Conservation (phyloP, 1,140 invertebrate species). For the Helicoverpa zea region DNA sequence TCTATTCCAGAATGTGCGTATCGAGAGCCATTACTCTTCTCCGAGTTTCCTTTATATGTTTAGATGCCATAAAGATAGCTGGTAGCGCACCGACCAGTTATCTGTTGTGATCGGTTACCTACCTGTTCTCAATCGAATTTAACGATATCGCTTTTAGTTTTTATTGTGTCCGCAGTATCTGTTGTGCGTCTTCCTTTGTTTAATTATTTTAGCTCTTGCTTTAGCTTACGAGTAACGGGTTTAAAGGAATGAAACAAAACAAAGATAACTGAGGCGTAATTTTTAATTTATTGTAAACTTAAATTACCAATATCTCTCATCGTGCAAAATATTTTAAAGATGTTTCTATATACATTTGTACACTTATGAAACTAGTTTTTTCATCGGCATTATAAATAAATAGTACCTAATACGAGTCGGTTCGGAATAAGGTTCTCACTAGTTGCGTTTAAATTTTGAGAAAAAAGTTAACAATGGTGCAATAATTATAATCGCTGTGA, state of each 20-base stretch:
- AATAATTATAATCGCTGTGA: conserved; percentile 64
- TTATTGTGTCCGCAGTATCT: not conserved
- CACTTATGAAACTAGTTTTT: not conserved
- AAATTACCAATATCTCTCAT: too few species aligned
- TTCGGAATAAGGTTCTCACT: too few species aligned
- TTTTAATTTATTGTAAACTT: too few species aligned
- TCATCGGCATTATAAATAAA: not conserved
- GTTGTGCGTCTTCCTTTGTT: not conserved
- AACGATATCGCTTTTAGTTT: conserved; percentile 52
- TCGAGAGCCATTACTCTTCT: conserved; percentile 73
- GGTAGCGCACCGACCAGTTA: conserved; percentile 61
- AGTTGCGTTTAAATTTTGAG: conserved; percentile 49
- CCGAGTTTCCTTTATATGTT: conserved; percentile 74
- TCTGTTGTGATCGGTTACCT: conserved; percentile 63
- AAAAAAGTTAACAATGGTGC: conserved; percentile 62
- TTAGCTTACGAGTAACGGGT: not conserved
- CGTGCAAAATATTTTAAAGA: too few species aligned
- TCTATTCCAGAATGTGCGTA: conserved; percentile 71
- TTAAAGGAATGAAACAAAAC: too few species aligned
- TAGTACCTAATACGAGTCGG: too few species aligned
- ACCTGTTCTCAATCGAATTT: conserved; percentile 64
- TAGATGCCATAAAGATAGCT: conserved; percentile 76
- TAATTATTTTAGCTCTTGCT: not conserved
- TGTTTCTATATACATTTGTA: not conserved
- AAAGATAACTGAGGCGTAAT: too few species aligned